Evolutionary conservation across 2,113 vertebrate genomes (phyloP).

Genomic region (Hemiprocne comata): DNA sequence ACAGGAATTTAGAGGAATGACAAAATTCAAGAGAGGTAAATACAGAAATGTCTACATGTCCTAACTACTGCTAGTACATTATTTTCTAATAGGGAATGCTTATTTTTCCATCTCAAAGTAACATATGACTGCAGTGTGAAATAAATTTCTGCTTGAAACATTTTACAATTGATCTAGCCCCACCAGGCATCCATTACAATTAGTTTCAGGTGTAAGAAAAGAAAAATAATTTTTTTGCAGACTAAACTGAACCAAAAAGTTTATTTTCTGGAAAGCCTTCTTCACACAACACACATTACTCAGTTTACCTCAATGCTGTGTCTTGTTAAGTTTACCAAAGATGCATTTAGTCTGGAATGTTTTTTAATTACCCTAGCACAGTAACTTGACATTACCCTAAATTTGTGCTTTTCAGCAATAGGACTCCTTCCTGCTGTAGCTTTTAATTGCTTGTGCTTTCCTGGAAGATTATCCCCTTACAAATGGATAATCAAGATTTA

Average conservation of each 20-base stretch:
- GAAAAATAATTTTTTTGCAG: neutral
- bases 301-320: neutral
- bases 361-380: neutral
- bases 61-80: neutral
- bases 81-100: neutral
- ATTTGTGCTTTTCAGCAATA: neutral
- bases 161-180: neutral
- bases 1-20: neutral
- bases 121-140: neutral
- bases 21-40: neutral
- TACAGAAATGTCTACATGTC: neutral
- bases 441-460: neutral
- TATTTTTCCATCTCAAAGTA: neutral
- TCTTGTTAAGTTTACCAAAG: neutral
- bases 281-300: neutral
- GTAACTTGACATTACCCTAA: neutral
- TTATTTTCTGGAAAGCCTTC: neutral
- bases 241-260: neutral
- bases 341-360: neutral
- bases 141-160: neutral
- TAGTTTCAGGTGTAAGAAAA: neutral
- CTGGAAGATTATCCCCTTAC: neutral
- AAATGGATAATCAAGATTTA: neutral
- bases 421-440: neutral
- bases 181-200: neutral